phyloP scores from a whole-genome alignment of 1,140 invertebrate species.

The Amphibalanus amphitrite region DNA sequence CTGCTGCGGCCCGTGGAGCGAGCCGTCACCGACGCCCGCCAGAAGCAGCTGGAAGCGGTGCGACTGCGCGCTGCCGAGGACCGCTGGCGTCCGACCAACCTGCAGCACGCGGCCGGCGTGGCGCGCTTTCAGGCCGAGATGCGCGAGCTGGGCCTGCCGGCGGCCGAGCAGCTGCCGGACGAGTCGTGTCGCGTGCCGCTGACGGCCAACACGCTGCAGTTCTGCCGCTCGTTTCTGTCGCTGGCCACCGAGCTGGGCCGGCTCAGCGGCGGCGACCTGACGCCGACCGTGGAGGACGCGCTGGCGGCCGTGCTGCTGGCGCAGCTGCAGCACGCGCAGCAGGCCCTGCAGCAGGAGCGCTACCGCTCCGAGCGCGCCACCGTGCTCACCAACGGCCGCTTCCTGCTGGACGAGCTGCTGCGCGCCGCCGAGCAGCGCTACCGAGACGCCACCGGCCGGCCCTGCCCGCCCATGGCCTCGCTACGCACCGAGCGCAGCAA shows the following conservation, averaged over 20 bases:
- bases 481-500: slow-evolving; percentile 16
- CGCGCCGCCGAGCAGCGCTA: slow-evolving; percentile 31
- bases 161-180: slow-evolving; percentile 23
- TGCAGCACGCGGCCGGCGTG: slow-evolving; percentile 35
- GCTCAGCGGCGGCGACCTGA: slow-evolving; percentile 42
- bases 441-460: slow-evolving; percentile 24
- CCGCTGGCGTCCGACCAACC: slow-evolving; percentile 48
- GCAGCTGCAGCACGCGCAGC: slow-evolving; percentile 37
- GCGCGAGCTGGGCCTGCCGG: slow-evolving; percentile 32
- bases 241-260: slow-evolving; percentile 49
- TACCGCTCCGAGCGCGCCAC: not conserved
- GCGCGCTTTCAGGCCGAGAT: slow-evolving; percentile 38
- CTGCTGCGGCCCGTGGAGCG: slow-evolving; percentile 38
- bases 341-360: not conserved
- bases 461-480: slow-evolving; percentile 23
- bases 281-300: slow-evolving; percentile 40
- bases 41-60: slow-evolving; percentile 55
- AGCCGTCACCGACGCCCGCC: slow-evolving; percentile 42
- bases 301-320: slow-evolving; percentile 43
- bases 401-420: slow-evolving; percentile 33
- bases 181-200: slow-evolving; percentile 39
- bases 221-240: slow-evolving; percentile 44
- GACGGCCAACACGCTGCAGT: slow-evolving; percentile 48
- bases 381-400: slow-evolving; percentile 35
- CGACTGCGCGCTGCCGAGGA: slow-evolving; percentile 50